Evolutionary conservation across 2,113 vertebrate species (phyloP).

Genomic region (Catharus minimus): DNA sequence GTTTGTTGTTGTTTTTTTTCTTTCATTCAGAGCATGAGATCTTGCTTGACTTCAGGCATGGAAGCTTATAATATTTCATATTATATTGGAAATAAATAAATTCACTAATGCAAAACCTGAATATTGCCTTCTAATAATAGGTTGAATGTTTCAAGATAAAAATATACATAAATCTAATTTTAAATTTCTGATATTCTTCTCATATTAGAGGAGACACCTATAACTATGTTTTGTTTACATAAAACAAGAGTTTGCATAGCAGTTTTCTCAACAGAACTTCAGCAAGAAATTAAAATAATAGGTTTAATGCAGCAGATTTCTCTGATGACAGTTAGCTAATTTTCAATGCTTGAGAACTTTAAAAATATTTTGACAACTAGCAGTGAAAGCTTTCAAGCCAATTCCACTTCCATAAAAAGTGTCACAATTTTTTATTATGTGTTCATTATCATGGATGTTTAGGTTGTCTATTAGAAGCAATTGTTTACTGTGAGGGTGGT

Average conservation of each 20-base stretch:
- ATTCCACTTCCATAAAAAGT: slow-evolving; percentile 40
- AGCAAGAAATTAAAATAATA: slow-evolving; percentile 72
- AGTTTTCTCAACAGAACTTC: slow-evolving; percentile 60
- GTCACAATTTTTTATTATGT: slow-evolving; percentile 25
- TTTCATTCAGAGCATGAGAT: not conserved
- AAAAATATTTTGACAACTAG: slow-evolving; percentile 76
- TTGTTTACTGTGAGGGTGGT: not conserved
- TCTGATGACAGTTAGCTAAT: slow-evolving; percentile 72
- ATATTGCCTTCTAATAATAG: not conserved
- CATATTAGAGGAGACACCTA: not conserved
- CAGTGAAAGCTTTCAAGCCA: slow-evolving; percentile 69
- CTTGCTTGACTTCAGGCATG: not conserved
- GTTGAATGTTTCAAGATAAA: not conserved
- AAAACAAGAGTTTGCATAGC: slow-evolving; percentile 50
- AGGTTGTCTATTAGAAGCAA: not conserved
- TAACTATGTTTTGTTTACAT: slow-evolving; percentile 54
- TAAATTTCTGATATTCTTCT: slow-evolving; percentile 3
- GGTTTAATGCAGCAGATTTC: slow-evolving; percentile 57
- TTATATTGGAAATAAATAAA: not conserved
- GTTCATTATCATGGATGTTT: slow-evolving; percentile 18
- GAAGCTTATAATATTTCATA: not conserved
- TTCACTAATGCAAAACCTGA: not conserved
- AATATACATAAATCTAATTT: slow-evolving; percentile 7
- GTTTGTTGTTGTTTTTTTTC: too few relatives aligned
- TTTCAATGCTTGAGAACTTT: slow-evolving; percentile 62